Conservation (phyloP, 30 jellyfish, hydroid and myxozoan genomes). For the Turritopsis rubra region DNA sequence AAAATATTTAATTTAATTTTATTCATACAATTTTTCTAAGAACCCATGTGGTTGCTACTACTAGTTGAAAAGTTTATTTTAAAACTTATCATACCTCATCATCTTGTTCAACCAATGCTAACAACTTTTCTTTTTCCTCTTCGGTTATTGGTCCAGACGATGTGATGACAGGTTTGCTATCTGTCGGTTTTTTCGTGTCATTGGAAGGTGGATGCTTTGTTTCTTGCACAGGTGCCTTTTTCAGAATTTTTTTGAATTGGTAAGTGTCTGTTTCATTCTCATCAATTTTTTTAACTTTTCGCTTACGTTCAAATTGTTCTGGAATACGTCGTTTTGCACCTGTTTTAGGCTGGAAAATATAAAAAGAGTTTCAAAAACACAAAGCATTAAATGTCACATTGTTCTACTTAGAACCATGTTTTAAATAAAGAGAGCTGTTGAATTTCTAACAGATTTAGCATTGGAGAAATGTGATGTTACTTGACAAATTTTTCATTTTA, state of each 20-base stretch:
- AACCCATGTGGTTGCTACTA: too few species aligned
- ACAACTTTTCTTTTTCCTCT: constrained; percentile 66
- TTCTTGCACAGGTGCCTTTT: constrained; percentile 32
- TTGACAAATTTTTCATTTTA: too few species aligned
- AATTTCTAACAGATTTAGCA: too few species aligned
- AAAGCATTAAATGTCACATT: too few species aligned
- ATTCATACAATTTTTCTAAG: too few species aligned
- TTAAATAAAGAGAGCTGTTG: too few species aligned
- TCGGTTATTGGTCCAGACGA: constrained; percentile 36
- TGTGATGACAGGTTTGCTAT: background rate
- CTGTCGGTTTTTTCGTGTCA: background rate
- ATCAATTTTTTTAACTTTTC: constrained; percentile 22
- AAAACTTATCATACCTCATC: constrained; percentile 43
- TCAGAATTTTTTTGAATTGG: constrained; percentile 64
- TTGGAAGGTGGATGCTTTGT: constrained; percentile 7
- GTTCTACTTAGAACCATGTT: too few species aligned
- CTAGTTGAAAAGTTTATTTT: background rate
- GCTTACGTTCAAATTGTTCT: constrained; percentile 27
- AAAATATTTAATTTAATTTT: too few species aligned
- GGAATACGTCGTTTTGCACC: constrained; percentile 74
- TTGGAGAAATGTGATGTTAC: too few species aligned
- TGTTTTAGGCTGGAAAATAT: constrained; percentile 56
- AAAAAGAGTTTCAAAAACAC: too few species aligned
- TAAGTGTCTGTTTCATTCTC: constrained; percentile 47
- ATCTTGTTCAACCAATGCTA: constrained; percentile 71